Base-by-base conservation (phyloP, 2,888 invertebrate genomes). In the Nowickia ferox region DNA sequence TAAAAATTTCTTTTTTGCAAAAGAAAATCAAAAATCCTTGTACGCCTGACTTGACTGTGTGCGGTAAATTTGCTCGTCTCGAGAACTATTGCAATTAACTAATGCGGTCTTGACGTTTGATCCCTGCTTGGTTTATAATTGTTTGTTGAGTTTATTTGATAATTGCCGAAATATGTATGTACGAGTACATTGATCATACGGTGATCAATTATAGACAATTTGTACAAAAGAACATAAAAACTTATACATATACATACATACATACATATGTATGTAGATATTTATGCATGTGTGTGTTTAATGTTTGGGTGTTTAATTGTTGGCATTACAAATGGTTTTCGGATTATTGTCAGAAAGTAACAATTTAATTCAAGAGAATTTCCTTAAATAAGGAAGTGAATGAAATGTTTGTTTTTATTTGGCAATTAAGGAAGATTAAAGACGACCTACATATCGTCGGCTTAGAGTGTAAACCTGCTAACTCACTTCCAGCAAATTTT, bases 341-440 rank as follows among this genome's bases (percentile, higher is more conserved):
- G n/a, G 30, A 53, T 80, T 53, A 84, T 84, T 87, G 87, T 87
- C 71, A 57, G 38, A 69, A 81, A 69, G 75, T 87, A 89, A 89
- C 90, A 90, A 90, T 90, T 90, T 88, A 89, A 89, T 91, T 90
- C 91, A 74, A 53, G 55, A 87, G 90, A 91, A 84, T 77, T 57
- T 63, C 10, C 40, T 15, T 48, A 53, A 78, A 79, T 79, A 63
- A 77, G 79, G 77, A 85, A 82, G 69, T 76, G 68, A 75, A 82
- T 82, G 42, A 69, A 40, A 51, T 63, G 40, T 42, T 63, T 57
- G 15, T 66, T 72, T 42, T 30, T 51, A 48, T 61, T 63, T 13
- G 44, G 4, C 30, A 11, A 53, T 48, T n/a, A 11, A 19, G 13
- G 13, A 13, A 48, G 59, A 72, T 71, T 71, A 55, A 44, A 44